These are phyloP conservation scores for Tragelaphus imberbis DNA, from an alignment of 2,113 vertebrate genomes.

Conservation along the genomic window DNA sequence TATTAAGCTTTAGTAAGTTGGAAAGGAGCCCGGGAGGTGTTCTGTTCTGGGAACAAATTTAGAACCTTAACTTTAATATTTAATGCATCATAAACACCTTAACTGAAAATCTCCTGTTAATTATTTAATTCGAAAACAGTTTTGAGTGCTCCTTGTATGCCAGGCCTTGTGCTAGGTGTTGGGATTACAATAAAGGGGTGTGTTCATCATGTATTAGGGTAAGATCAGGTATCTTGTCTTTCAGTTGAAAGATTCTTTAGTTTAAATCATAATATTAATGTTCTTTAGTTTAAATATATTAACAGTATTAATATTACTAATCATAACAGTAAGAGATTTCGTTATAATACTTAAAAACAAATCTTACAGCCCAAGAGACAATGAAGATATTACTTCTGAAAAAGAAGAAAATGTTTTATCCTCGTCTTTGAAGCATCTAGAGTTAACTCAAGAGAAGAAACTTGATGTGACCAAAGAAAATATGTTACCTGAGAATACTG, in stretches of 20 bases:
- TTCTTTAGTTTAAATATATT: background rate
- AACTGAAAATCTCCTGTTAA: background rate
- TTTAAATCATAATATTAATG: constrained; percentile 47
- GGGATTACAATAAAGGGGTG: background rate
- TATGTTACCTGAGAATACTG: constrained; percentile 15
- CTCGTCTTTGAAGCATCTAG: constrained; percentile 44
- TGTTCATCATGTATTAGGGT: background rate
- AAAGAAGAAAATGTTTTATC: constrained; percentile 66
- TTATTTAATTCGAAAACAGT: background rate
- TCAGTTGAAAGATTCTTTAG: constrained; percentile 12
- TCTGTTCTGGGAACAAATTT: background rate
- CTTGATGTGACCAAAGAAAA: constrained; percentile 35
- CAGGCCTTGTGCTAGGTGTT: background rate
- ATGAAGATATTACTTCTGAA: constrained; percentile 51
- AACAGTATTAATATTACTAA: constrained; percentile 19
- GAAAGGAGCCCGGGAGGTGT: background rate
- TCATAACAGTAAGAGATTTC: constrained; percentile 21
- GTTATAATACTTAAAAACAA: constrained; percentile 47
- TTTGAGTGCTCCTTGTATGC: background rate
- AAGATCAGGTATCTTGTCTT: background rate
- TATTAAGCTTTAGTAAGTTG: background rate
- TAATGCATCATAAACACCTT: background rate
- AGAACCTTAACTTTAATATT: constrained; percentile 8
- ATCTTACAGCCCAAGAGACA: constrained; percentile 73
- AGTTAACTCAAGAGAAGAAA: constrained; percentile 66